A percentile compares a stretch with the other conserved stretches of the same genome.
phyloP scores from a whole-genome alignment of 2,888 invertebrate species.

The Mythimna ferrago region DNA sequence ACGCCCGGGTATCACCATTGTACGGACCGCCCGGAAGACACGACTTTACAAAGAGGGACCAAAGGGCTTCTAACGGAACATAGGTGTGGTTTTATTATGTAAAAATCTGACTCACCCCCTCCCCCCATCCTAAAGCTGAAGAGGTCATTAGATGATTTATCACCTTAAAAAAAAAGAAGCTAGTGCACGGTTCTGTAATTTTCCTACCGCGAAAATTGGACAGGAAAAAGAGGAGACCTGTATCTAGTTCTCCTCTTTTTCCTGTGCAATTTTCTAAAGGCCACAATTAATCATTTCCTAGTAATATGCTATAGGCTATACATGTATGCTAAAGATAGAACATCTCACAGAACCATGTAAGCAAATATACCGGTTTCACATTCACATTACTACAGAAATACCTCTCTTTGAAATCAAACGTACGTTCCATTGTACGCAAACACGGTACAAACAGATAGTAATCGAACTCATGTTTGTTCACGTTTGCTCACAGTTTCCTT shows the following conservation, averaged over 20 bases:
- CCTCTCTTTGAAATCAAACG: neutral
- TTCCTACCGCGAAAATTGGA: too few species aligned
- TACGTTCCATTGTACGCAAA: constrained; percentile 2
- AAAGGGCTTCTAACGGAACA: too few species aligned
- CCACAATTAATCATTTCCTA: neutral
- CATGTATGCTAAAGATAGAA: neutral
- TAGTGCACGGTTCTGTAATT: too few species aligned
- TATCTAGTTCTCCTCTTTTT: neutral
- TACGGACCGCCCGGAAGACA: too few species aligned
- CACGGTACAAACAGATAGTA: constrained; percentile 8
- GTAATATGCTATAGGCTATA: neutral
- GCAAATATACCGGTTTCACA: neutral
- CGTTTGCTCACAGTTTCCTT: constrained; percentile 9
- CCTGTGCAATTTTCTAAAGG: neutral
- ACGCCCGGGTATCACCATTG: too few species aligned
- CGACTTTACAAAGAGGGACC: too few species aligned
- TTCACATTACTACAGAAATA: neutral
- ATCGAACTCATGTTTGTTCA: constrained; percentile 32
- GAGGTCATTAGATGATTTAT: too few species aligned
- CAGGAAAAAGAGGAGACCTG: too few species aligned
- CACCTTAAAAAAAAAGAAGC: too few species aligned
- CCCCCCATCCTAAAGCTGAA: too few species aligned
- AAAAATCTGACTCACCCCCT: too few species aligned
- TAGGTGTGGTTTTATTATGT: too few species aligned
- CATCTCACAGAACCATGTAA: neutral